Evolutionary conservation across 2,888 invertebrate species (phyloP), one percentile per base, ranked within the genome.

Genomic region (Furcula furcula): DNA sequence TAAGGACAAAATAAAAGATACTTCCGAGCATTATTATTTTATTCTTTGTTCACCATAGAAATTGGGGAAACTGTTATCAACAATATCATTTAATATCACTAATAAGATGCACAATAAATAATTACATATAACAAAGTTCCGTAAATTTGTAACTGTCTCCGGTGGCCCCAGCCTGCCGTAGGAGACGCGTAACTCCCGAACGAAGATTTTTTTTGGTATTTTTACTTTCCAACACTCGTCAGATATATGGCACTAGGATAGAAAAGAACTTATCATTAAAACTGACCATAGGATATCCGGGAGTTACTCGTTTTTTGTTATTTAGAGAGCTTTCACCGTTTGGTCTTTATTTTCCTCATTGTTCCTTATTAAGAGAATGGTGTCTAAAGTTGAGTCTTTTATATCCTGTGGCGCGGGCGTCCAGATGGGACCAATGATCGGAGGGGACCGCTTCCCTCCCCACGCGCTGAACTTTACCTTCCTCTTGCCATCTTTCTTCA

Each of bases 351-450:
- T 54, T 16, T 55, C 62, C 36, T 65, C 57, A 40, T 50, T 64
- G 37, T 78, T 80, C 53, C 78, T 67, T 37, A 83, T 67, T 20
- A 84, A 46, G 1, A 84, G 57, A 40, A 86, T 75, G 2, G 78
- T 75, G 45, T 83, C 57, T 30, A 86, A 48, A 1, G 77, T 72
- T 0, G 73, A 56, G 12, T 83, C 84, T 37, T 80, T 80, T 1
- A 72, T 11, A 26, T 73, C 60, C 29, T 71, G 64, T 0, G 74
- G 43, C 0, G 77, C 65, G 0, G 85, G 86, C 0, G 79, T 82
- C 87, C 87, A 87, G 19, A 88, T 84, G 0, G 87, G 87, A 0
- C 87, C 87, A n/a, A 88, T 87, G 19, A 88, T 82, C 0, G 87
- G 87, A 0, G 84, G 83, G 0, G 86, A 78, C 21, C 87, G 62